These are phyloP conservation scores for Lissocephala sabroskyi DNA, from an alignment of 2,888 invertebrate species.

Conservation along the genomic window DNA sequence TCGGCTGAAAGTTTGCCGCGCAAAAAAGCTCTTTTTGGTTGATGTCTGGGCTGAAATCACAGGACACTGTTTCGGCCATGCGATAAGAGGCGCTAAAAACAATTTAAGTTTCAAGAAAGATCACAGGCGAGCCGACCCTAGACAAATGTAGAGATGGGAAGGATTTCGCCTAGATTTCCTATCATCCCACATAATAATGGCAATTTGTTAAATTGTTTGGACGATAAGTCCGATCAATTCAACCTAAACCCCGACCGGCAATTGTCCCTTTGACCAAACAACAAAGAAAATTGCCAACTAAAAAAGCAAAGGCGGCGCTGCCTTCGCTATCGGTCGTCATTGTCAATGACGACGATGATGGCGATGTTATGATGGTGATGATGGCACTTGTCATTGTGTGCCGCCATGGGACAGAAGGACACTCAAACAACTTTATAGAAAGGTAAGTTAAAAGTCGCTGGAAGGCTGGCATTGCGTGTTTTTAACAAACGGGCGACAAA, in stretches of 20 bases:
- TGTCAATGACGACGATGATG: constrained; percentile 18
- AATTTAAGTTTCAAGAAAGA: too few species aligned
- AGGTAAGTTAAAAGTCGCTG: constrained; percentile 31
- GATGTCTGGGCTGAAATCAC: too few species aligned
- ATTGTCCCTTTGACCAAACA: constrained; percentile 49
- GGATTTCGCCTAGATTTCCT: too few species aligned
- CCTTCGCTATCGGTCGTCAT: too few species aligned
- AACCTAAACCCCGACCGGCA: constrained; percentile 34
- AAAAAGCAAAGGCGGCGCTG: constrained; percentile 4
- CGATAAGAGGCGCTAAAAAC: too few species aligned
- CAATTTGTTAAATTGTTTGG: constrained; percentile 59
- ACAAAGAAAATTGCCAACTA: constrained; percentile 43
- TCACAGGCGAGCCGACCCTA: too few species aligned
- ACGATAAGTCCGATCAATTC: constrained; percentile 41
- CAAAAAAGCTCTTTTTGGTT: too few species aligned
- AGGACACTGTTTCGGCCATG: too few species aligned
- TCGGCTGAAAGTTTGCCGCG: too few species aligned
- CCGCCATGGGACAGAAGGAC: constrained; percentile 11
- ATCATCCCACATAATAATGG: constrained; percentile 39
- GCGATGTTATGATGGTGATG: constrained; percentile 13
- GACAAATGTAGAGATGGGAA: too few species aligned
- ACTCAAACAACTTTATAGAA: constrained; percentile 31
- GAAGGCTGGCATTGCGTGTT: constrained; percentile 60
- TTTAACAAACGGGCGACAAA: constrained; percentile 54
- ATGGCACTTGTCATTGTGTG: constrained; percentile 44